Base-by-base conservation (phyloP, 2,797 vertebrate species). In the Muraenolepis orangiensis region DNA sequence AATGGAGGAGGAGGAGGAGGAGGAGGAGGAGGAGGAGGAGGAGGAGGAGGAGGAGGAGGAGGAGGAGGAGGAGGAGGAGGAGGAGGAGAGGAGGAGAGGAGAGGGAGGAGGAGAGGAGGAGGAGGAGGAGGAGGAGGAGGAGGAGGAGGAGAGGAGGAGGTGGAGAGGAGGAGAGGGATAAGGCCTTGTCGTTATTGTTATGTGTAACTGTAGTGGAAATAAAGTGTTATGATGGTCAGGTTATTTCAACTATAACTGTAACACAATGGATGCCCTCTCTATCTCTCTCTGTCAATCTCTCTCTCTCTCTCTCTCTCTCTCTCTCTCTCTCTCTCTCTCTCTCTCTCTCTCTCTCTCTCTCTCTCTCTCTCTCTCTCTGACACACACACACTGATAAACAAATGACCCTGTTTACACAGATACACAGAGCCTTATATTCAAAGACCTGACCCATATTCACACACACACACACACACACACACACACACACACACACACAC, bases 171-270 rank as follows among this genome's bases (percentile, higher is more conserved):
- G 77, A 78, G 76, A 84, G 72, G 77, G 80, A 82, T 64, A 69
- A 88, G 89, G 90, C 88, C 89, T 80, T 87, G 88, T 29, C 85
- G 80, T 82, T 80, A 83, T 38, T 81, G 72, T 70, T 79, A 32
- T 84, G 66, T 51, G 51, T 18, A 57, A 11, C 51, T 23, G 51
- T 23, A 66, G 82, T 82, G 72, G 82, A 81, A 74, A 78, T 12
- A 2, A 78, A 84, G 83, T 82, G 86, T 70, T 76, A 66, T 76
- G 75, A 42, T 79, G 67, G 70, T 34, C 8, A n/a, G 32, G 3
- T 34, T 34, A 57, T 6, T 57, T 57, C 4, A 23, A 57, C 51
- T 11, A 23, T 57, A 8, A 57, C n/a, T 10, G n/a, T 57, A n/a
- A 23, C 51, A 57, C n/a, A n/a, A 57, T 23, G 51, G 51, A 57